Percentiles rank a stretch among this genome's conserved stretches.
Evolutionary conservation across 1,140 invertebrate genomes (phyloP).

Genomic region (Leucophenga varia): DNA sequence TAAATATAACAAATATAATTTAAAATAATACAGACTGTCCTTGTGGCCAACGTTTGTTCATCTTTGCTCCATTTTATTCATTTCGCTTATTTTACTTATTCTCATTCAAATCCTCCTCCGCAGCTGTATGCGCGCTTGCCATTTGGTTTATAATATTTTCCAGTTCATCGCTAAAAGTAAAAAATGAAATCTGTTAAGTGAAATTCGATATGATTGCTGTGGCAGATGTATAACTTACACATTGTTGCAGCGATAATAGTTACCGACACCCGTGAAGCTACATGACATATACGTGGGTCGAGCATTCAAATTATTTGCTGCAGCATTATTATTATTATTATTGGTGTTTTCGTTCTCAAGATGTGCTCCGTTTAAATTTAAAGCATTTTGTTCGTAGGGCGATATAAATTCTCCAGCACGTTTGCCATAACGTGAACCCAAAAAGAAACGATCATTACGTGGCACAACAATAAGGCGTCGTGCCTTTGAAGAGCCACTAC

Average conservation of each 20-base stretch:
- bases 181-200: neutral
- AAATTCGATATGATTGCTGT: neutral
- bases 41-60: conserved; percentile 18
- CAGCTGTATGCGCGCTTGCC: conserved; percentile 2
- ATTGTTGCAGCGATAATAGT: conserved; percentile 39
- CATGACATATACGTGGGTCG: conserved; percentile 32
- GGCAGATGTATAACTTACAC: conserved; percentile 23
- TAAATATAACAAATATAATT: neutral
- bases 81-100: too few species aligned
- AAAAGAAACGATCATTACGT: conserved; percentile 51
- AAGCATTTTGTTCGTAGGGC: conserved; percentile 32
- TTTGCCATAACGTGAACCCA: conserved; percentile 53
- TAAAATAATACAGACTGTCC: conserved; percentile 20
- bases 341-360: conserved; percentile 5
- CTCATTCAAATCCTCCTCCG: conserved; percentile 16
- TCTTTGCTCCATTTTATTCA: too few species aligned
- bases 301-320: conserved; percentile 1
- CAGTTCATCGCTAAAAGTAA: conserved; percentile 14
- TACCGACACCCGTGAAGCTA: conserved; percentile 36
- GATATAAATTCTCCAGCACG: conserved; percentile 29
- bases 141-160: conserved; percentile 15
- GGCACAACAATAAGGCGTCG: conserved; percentile 44
- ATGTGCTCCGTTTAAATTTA: conserved; percentile 12
- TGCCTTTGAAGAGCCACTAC: conserved; percentile 21
- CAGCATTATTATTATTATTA: neutral